Percentiles rank a stretch among this genome's conserved stretches.
Evolutionary conservation across 2,113 vertebrate species (phyloP).

Genomic region (Aviceda subcristata): DNA sequence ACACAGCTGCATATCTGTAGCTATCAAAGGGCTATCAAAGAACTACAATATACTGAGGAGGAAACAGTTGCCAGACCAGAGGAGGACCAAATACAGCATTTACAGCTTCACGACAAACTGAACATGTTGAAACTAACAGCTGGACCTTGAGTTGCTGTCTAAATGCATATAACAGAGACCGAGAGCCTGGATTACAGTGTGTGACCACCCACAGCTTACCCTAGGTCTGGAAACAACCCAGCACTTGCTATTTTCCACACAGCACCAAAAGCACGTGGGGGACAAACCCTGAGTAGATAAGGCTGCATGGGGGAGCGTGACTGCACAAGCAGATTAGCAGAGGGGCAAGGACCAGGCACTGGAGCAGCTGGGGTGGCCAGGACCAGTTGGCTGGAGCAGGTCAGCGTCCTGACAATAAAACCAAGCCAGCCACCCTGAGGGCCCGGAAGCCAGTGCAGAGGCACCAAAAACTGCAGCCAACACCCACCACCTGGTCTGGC

Average conservation of each 20-base stretch:
- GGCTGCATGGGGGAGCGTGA: rapidly evolving
- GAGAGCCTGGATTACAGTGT: neutral
- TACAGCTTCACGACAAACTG: neutral
- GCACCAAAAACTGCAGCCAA: neutral
- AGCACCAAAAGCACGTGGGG: rapidly evolving
- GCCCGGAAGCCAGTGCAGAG: neutral
- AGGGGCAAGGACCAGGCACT: neutral
- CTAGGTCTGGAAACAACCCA: neutral
- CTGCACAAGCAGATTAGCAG: rapidly evolving
- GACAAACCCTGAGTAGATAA: neutral
- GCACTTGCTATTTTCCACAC: neutral
- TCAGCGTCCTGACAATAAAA: neutral
- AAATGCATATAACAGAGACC: neutral
- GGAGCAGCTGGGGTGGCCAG: neutral
- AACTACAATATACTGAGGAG: neutral
- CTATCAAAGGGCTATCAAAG: neutral
- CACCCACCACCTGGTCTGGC: neutral
- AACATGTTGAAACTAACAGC: neutral
- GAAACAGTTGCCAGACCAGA: neutral
- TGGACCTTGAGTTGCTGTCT: neutral
- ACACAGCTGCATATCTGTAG: neutral
- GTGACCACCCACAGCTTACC: rapidly evolving
- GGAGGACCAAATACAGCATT: neutral
- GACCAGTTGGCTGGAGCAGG: neutral
- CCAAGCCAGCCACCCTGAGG: neutral